A percentile compares a stretch with the other conserved stretches of the same genome.
Evolutionary conservation across 1,140 invertebrate genomes (phyloP).

Genomic region (Tetramorium alpestre): DNA sequence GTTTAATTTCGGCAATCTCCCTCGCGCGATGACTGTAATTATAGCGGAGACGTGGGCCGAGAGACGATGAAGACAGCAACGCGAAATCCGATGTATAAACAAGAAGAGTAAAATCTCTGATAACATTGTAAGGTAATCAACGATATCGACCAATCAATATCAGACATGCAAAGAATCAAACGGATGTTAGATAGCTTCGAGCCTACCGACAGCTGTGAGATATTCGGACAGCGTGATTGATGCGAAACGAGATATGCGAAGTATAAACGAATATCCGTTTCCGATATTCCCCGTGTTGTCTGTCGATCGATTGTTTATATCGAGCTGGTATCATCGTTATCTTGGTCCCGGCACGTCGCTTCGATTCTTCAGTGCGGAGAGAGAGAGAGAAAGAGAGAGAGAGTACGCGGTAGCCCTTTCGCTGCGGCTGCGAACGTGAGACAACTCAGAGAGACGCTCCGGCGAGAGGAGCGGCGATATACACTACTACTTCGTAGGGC

Average conservation of each 20-base stretch:
- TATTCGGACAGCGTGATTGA: slow-evolving; percentile 7
- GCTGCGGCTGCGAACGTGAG: slow-evolving; percentile 17
- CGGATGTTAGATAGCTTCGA: not conserved
- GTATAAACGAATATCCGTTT: slow-evolving; percentile 29
- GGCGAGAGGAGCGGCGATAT: slow-evolving; percentile 45
- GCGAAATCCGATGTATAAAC: slow-evolving; percentile 3
- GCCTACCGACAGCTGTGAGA: not conserved
- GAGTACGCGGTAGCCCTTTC: not conserved
- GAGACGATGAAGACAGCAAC: slow-evolving; percentile 7
- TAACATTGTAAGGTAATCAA: not conserved
- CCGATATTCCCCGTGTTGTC: not conserved
- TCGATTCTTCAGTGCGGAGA: slow-evolving; percentile 19
- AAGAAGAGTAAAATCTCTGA: not conserved
- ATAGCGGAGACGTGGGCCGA: not conserved
- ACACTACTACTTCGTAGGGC: slow-evolving; percentile 36
- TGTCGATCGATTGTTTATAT: not conserved
- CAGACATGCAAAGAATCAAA: not conserved
- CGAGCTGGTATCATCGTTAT: not conserved
- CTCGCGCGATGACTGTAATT: slow-evolving; percentile 28
- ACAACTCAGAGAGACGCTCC: slow-evolving; percentile 14
- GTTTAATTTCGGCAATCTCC: slow-evolving; percentile 34
- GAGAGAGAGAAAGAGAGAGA: slow-evolving; percentile 3
- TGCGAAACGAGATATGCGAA: not conserved
- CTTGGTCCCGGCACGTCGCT: not conserved
- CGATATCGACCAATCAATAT: not conserved